Base-by-base conservation (phyloP, 2,888 invertebrate genomes). In the Hirtodrosophila histrioides region DNA sequence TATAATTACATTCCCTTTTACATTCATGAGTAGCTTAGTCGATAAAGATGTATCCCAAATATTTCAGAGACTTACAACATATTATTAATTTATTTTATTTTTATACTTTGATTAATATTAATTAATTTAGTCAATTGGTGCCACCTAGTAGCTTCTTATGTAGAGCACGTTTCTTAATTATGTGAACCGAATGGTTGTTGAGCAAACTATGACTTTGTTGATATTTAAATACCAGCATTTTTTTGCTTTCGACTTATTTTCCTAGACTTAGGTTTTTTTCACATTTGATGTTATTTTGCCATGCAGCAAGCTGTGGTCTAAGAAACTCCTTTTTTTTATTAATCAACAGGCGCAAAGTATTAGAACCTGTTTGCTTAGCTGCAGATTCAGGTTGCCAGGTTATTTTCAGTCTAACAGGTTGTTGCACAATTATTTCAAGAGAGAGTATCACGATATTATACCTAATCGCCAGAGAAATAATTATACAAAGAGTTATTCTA, bases 341-440 rank as follows among this genome's bases (percentile, higher is more conserved):
- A 17, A 45, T 53, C 43, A 37, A 41, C 51, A 60, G 51, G 43
- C 57, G 49, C 55, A 24, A 23, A 39, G 31, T 46, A 39, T 65
- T 75, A 56, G 69, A 78, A 78, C 77, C 77, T 41, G 79, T 78
- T 78, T 78, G 40, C 2, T 57, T 23, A 53, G 24, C n/a, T 44
- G 41, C 11, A 0, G 31, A 10, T 57, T 57, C 51, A 64, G 54
- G 48, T 61, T 39, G 10, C 6, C 66, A 45, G 23, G 33, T 56
- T 31, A 27, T 40, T 62, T 44, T 41, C 43, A 37, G 33, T 46
- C 9, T 61, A 75, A 72, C 75, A 53, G 73, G 77, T 76, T 75
- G 69, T 35, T 27, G 51, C 11, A 17, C 56, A 35, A 46, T 2
- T 39, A 8, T 17, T 17, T 17, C 17, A 17, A 17, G 17, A 1